Conservation (phyloP, 2,113 vertebrate species). For the Puma concolor region DNA sequence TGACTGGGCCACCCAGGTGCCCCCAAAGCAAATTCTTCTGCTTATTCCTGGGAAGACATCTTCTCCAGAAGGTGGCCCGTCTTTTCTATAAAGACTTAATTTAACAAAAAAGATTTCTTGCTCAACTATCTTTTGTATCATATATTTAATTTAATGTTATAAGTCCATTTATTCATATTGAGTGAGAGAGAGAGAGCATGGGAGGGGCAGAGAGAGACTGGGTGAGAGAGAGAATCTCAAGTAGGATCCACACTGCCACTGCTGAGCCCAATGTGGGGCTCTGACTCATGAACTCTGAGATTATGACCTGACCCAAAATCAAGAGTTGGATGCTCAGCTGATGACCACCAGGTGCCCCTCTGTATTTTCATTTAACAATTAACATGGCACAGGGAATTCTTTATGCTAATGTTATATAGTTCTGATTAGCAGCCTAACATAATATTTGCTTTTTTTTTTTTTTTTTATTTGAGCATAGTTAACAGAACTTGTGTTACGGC, state of each 20-base stretch:
- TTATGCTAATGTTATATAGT: constrained; percentile 89
- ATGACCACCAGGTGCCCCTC: not conserved
- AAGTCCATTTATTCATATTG: not conserved
- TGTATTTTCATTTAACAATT: constrained; percentile 83
- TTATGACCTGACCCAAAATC: not conserved
- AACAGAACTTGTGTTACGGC: too few relatives aligned
- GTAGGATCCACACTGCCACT: not conserved
- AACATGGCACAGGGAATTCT: constrained; percentile 85
- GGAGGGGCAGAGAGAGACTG: not conserved
- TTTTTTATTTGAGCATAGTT: not conserved
- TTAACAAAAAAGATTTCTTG: constrained; percentile 73
- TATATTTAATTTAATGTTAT: constrained; percentile 70
- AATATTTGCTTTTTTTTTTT: constrained; percentile 82
- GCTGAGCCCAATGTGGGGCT: not conserved
- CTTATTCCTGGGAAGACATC: not conserved
- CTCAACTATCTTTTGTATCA: constrained; percentile 78
- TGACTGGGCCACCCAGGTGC: too few relatives aligned
- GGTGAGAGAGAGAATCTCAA: too few relatives aligned
- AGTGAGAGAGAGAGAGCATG: not conserved
- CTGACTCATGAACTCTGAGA: not conserved
- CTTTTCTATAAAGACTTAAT: constrained; percentile 81
- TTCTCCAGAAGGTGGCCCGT: not conserved
- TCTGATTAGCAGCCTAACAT: constrained; percentile 85
- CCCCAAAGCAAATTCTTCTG: not conserved
- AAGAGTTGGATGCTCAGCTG: not conserved